Conservation (phyloP, 2,888 invertebrate species). For the Pristionchus mayeri region DNA sequence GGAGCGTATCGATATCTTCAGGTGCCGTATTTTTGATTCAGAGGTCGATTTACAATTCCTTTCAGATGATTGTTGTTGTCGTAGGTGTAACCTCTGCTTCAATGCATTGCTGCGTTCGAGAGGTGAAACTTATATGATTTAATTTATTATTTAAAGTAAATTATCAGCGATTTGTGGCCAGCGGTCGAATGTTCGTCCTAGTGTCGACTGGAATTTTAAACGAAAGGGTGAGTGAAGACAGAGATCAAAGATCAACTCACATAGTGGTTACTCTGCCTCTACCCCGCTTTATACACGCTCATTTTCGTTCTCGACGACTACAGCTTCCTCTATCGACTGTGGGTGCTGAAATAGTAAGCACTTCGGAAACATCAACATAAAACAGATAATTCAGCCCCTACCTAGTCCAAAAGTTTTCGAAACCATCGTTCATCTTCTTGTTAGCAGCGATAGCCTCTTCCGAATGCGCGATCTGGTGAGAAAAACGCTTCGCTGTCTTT, state of each 20-base stretch:
- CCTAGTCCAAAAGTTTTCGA: neutral
- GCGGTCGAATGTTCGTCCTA: neutral
- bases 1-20: neutral
- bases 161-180: neutral
- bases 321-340: no score
- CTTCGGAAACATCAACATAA: no score
- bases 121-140: neutral
- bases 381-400: no score
- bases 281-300: neutral
- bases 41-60: neutral
- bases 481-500: neutral
- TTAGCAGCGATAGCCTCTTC: neutral
- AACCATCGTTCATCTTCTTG: neutral
- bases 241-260: no score
- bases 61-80: neutral
- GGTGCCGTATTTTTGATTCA: neutral
- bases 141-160: neutral
- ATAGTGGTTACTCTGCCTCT: neutral
- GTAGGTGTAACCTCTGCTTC: neutral
- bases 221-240: neutral
- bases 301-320: no score
- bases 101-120: neutral
- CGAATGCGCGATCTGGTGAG: neutral
- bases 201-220: neutral
- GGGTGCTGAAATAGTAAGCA: neutral